These are phyloP conservation scores for Clistopyga incitator DNA, from an alignment of 2,888 invertebrate genomes.

Conservation along the genomic window DNA sequence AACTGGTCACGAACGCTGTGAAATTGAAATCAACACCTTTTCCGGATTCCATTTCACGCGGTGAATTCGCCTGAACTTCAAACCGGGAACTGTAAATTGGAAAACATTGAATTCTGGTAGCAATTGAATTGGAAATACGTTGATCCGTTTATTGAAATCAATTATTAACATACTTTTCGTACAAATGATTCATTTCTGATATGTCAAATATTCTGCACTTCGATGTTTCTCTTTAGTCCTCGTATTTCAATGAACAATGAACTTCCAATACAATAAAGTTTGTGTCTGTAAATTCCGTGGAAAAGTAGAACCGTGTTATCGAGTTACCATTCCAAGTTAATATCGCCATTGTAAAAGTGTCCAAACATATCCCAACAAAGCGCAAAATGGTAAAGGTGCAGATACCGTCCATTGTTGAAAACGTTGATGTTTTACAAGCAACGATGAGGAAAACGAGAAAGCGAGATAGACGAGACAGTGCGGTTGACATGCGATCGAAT, in stretches of 20 bases:
- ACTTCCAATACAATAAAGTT: no score
- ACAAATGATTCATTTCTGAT: no score
- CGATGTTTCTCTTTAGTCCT: no score
- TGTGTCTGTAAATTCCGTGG: background rate
- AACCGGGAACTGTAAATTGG: no score
- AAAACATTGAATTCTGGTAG: no score
- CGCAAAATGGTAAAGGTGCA: slow-evolving; percentile 24
- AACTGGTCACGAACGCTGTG: slow-evolving; percentile 35
- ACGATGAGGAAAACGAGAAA: slow-evolving; percentile 40
- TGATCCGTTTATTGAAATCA: no score
- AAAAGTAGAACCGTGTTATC: background rate
- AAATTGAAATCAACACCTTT: background rate
- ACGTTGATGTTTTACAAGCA: slow-evolving; percentile 47
- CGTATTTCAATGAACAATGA: no score
- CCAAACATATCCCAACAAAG: slow-evolving; percentile 12
- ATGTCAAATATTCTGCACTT: no score
- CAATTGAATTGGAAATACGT: no score
- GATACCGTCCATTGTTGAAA: slow-evolving; percentile 60
- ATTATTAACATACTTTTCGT: no score
- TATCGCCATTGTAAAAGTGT: slow-evolving; percentile 30
- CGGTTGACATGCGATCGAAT: slow-evolving; percentile 27
- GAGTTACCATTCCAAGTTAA: background rate
- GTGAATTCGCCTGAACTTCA: no score
- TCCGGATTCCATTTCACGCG: background rate
- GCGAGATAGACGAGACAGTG: slow-evolving; percentile 31